Evolutionary conservation across 2,888 invertebrate species (phyloP).

Genomic region (Aporophyla lueneburgensis): DNA sequence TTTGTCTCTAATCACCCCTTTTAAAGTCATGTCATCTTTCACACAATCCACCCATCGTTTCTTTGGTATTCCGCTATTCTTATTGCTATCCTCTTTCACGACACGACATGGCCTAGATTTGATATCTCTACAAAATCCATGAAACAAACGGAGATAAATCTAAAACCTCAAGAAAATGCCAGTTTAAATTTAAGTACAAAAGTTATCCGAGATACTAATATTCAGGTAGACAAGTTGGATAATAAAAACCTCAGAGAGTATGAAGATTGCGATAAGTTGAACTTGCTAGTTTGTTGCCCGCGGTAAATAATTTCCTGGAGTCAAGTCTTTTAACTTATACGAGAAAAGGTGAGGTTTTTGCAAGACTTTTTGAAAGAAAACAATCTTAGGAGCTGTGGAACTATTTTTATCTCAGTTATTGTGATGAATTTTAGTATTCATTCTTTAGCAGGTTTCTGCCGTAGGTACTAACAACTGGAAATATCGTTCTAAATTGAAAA

Average conservation of each 20-base stretch:
- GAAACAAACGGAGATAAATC: slow-evolving; percentile 1
- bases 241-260: slow-evolving; percentile 46
- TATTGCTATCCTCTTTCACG: background rate
- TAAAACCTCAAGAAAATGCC: background rate
- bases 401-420: background rate
- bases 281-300: slow-evolving; percentile 45
- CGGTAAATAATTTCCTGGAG: slow-evolving; percentile 53
- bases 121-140: background rate
- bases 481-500: background rate
- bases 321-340: slow-evolving; percentile 46
- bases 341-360: slow-evolving; percentile 33
- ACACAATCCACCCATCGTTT: background rate
- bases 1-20: background rate
- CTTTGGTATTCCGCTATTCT: background rate
- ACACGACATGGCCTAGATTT: background rate
- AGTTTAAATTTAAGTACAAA: slow-evolving; percentile 26
- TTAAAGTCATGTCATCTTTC: background rate
- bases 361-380: slow-evolving; percentile 26
- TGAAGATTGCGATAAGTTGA: slow-evolving; percentile 53
- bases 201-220: slow-evolving; percentile 34
- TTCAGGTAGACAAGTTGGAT: slow-evolving; percentile 43
- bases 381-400: slow-evolving; percentile 2
- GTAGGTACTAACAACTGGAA: background rate
- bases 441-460: background rate
- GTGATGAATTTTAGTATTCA: background rate